phyloP scores from a whole-genome alignment of 35 echinoderm and acorn worm species.

The Amphiura filiformis region DNA sequence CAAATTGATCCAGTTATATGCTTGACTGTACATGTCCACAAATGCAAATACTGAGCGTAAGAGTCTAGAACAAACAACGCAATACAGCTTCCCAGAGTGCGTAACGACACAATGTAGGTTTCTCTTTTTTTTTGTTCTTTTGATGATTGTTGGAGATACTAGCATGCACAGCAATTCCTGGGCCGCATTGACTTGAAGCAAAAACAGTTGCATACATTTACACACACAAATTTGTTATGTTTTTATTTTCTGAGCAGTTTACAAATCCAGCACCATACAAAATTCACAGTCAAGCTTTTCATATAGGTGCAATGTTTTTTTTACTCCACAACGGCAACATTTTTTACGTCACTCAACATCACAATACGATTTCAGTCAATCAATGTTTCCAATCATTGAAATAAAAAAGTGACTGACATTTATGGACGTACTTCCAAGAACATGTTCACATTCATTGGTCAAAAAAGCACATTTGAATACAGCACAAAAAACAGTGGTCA shows the following conservation, averaged over 20 bases:
- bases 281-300: neutral
- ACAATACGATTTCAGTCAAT: neutral
- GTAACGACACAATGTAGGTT: too few species aligned
- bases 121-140: too few species aligned
- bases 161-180: neutral
- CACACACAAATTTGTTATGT: neutral
- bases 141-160: neutral
- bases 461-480: constrained; percentile 12
- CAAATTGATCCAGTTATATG: too few species aligned
- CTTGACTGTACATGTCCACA: too few species aligned
- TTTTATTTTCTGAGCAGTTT: neutral
- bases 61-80: too few species aligned
- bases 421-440: constrained; percentile 10
- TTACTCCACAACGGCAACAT: neutral
- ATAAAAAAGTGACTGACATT: constrained; percentile 3
- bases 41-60: too few species aligned
- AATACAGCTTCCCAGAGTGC: too few species aligned
- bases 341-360: neutral
- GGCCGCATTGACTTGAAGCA: neutral
- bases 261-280: neutral
- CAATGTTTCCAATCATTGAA: neutral
- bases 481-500: neutral
- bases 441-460: constrained; percentile 1
- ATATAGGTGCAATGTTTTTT: neutral
- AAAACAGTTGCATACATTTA: neutral